Base-by-base conservation (phyloP, 2,888 invertebrate genomes). In the Drosophila monieri region DNA sequence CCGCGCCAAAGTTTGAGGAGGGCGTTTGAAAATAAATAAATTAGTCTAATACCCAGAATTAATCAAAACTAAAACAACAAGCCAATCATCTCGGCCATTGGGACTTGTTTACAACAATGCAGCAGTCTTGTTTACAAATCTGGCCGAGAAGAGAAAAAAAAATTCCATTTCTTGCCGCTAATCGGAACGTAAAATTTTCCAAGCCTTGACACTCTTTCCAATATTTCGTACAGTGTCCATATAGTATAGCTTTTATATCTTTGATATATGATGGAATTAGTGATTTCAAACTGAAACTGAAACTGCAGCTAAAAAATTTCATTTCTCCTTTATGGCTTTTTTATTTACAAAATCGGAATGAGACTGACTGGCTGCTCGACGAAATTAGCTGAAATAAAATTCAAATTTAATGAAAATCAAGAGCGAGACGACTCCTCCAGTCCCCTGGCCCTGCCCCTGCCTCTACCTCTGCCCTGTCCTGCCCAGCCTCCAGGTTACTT, bases 201-300 rank as follows among this genome's bases (percentile, higher is more conserved):
- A 78, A 86, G 80, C 84, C 86, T 84, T 86, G 84, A 84, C 84
- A 84, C 85, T 84, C 80, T 84, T 84, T 56, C 21, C 21, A 43
- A 51, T 69, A 43, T 54, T 37, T 15, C 18, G 9, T n/a, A 30
- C 49, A 23, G 44, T 6, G 9, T 18, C 8, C 41, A 8, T 37
- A 48, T 18, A 60, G 27, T 70, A 51, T 46, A 37, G 27, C n/a
- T 69, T 72, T 59, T 53, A 55, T 71, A 59, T 39, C 49, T 51
- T 59, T 44, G 49, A 55, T 55, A 55, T 41, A 52, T 52, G 56
- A 41, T 52, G 30, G 52, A 68, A 68, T 68, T 68, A 73, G 66
- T 70, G 67, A 41, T 60, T 47, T 25, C 43, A 35, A 74, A 76
- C 55, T 77, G 64, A 35, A 74, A 76, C 55, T 77, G 64, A 71